Evolutionary conservation across 2,888 invertebrate genomes (phyloP), one percentile per base, ranked within the genome.

Genomic region (Saturnia japonica): DNA sequence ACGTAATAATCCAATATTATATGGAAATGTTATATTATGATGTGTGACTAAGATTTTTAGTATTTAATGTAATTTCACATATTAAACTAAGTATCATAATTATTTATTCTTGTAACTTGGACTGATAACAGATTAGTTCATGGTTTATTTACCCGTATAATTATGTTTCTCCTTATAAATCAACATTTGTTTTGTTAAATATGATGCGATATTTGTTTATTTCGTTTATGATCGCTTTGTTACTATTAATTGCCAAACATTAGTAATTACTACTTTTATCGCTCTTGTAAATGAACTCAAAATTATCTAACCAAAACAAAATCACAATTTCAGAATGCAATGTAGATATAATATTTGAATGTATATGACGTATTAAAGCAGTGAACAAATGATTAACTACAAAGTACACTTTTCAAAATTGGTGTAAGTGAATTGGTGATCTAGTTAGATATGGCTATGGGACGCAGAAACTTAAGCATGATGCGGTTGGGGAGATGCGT

Each of bases 401-500:
- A 40, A 64, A 64, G 16, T 9, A 64, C n/a, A 40, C 11, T 1
- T 40, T 64, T 40, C 7, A 64, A 40, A 19, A 40, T 40, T 40
- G 57, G 57, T 57, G 12, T 22, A 16, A 19, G 34, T 64, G 64
- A 19, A n/a, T 19, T 64, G 40, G 19, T 64, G 16, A 9, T 34
- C 40, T 40, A 40, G 19, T 64, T 72, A 72, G 74, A 80, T 71
- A 86, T 86, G 84, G 84, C 77, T 69, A 87, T 88, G 80, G 88
- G 87, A 66, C 83, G 91, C 74, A 83, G 92, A 75, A 94, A 94
- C 82, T 79, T 92, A 74, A 93, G 93, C 78, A 90, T 93, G 85
- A 90, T 94, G 87, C 88, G 95, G 62, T 83, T 95, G 40, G 91
- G 95, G 68, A 88, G 95, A 79, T 95, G 95, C 77, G 93, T 95